These are phyloP conservation scores for Montipora foliosa DNA, from an alignment of 64 coral and sea anemone genomes.

Conservation along the genomic window DNA sequence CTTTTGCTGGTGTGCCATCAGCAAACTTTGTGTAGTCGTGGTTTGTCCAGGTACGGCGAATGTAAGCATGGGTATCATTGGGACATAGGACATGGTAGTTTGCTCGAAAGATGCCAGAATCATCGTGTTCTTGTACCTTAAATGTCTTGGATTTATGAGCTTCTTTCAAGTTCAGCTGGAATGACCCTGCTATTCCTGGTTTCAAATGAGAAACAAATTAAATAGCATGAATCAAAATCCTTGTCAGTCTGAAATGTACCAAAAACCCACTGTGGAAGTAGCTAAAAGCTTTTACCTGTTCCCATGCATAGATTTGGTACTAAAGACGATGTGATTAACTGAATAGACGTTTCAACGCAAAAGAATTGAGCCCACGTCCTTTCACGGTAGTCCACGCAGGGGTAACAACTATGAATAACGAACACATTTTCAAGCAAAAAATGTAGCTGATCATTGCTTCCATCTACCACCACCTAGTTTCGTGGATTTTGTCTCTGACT, in stretches of 20 bases:
- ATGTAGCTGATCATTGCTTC: too few species aligned
- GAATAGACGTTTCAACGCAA: too few species aligned
- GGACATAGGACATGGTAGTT: constrained; percentile 49
- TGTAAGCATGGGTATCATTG: constrained; percentile 56
- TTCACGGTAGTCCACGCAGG: background rate
- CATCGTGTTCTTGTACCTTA: constrained; percentile 75
- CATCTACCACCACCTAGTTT: too few species aligned
- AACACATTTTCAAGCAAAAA: too few species aligned
- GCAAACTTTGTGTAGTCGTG: constrained; percentile 77
- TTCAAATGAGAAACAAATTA: background rate
- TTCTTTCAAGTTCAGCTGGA: constrained; percentile 69
- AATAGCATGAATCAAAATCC: background rate
- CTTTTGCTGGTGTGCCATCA: constrained; percentile 65
- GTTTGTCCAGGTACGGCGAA: constrained; percentile 82
- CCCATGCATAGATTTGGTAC: too few species aligned
- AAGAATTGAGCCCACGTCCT: too few species aligned
- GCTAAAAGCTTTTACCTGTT: too few species aligned
- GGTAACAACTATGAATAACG: background rate
- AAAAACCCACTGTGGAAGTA: too few species aligned
- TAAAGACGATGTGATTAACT: too few species aligned
- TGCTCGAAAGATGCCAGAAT: constrained; percentile 85
- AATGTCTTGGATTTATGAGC: background rate
- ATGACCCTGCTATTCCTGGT: constrained; percentile 79
- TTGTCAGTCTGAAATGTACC: background rate
- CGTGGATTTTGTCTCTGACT: background rate